Conservation (phyloP, 2,113 vertebrate species). For the Lasiurus cinereus region DNA sequence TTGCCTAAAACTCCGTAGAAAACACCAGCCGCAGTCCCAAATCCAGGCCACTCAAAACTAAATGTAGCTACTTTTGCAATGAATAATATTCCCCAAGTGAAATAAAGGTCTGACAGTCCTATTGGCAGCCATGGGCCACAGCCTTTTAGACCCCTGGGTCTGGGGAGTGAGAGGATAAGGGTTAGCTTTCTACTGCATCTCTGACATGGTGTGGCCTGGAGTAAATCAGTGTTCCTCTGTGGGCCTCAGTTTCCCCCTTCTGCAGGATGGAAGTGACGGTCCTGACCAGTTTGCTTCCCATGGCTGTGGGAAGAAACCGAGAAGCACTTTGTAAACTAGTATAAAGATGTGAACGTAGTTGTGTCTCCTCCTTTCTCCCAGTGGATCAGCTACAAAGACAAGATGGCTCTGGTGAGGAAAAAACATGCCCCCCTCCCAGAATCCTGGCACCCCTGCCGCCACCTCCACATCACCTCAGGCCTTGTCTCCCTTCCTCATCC, state of each 20-base stretch:
- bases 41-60: neutral
- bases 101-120: neutral
- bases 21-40: neutral
- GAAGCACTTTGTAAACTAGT: neutral
- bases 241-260: neutral
- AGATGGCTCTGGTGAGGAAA: neutral
- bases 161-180: neutral
- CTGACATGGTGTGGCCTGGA: neutral
- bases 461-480: neutral
- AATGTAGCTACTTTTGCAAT: neutral
- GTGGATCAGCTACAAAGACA: neutral
- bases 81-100: neutral
- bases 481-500: neutral
- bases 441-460: neutral
- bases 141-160: neutral
- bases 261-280: neutral
- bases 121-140: neutral
- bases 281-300: neutral
- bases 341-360: neutral
- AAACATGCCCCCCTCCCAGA: neutral
- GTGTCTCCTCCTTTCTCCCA: neutral
- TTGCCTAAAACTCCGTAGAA: constrained; percentile 3
- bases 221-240: too few species aligned
- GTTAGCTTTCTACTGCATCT: neutral
- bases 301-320: neutral